Evolutionary conservation across 2,797 vertebrate species (phyloP).

Genomic region (Danionella dracula): DNA sequence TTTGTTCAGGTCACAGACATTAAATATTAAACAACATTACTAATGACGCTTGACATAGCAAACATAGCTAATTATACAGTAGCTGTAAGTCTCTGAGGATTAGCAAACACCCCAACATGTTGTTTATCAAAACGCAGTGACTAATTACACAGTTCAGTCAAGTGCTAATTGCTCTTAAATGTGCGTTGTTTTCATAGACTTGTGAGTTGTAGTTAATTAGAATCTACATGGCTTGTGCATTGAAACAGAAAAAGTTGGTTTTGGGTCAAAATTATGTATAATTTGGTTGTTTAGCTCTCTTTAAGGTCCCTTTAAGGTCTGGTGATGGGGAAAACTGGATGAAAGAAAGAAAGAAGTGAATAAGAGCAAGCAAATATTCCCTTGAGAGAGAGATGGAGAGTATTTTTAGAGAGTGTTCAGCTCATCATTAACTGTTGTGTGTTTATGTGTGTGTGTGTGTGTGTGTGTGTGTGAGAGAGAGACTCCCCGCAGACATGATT

Average conservation of each 20-base stretch:
- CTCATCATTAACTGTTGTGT: slow-evolving; percentile 29
- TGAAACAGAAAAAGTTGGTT: too few relatives aligned
- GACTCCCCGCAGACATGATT: slow-evolving; percentile 32
- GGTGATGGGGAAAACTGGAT: neutral
- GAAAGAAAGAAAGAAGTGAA: neutral
- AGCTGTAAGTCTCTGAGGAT: neutral
- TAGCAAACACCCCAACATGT: neutral
- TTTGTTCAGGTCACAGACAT: neutral
- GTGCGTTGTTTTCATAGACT: too few relatives aligned
- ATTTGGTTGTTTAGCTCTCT: too few relatives aligned
- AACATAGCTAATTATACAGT: neutral
- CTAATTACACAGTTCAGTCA: neutral
- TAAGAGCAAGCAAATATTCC: neutral
- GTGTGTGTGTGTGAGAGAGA: too few relatives aligned
- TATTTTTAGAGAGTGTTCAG: slow-evolving; percentile 4
- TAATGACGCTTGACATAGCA: neutral
- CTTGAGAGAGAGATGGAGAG: neutral
- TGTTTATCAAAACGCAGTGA: neutral
- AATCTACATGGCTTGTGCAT: too few relatives aligned
- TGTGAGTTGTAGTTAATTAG: too few relatives aligned
- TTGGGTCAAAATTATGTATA: too few relatives aligned
- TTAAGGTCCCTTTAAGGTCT: neutral
- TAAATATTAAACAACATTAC: neutral
- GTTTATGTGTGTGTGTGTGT: too few relatives aligned
- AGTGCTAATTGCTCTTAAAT: neutral